These are phyloP conservation scores for Tachypleus tridentatus DNA, from an alignment of 1,140 invertebrate genomes.

Conservation along the genomic window DNA sequence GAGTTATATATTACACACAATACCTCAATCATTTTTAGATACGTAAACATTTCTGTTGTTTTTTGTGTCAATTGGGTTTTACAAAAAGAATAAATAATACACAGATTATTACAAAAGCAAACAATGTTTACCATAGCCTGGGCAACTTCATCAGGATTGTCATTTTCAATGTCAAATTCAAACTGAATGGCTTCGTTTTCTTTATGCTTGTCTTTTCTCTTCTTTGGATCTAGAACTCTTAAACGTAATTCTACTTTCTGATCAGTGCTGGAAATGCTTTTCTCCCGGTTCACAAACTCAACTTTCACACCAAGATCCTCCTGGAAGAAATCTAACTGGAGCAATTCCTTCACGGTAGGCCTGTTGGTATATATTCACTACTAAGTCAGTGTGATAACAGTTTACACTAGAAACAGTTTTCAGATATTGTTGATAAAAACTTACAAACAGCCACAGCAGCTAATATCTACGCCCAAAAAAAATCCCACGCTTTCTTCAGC, in stretches of 20 bases:
- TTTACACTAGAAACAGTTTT: background rate
- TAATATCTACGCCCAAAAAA: no score
- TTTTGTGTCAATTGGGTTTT: no score
- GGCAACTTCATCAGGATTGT: conserved; percentile 89
- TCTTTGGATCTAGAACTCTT: conserved; percentile 92
- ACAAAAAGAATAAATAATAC: no score
- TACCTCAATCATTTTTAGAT: no score
- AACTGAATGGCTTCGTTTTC: conserved; percentile 99
- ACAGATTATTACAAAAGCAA: background rate
- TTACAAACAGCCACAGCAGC: background rate
- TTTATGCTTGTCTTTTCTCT: conserved; percentile 86
- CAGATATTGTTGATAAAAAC: conserved; percentile 4
- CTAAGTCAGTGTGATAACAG: background rate
- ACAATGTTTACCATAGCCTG: conserved; percentile 66
- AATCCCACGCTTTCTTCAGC: no score
- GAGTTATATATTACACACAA: no score
- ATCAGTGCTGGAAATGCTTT: conserved; percentile 40
- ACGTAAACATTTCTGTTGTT: no score
- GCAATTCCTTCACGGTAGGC: conserved; percentile 83
- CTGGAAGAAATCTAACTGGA: conserved; percentile 95
- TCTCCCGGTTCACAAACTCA: conserved; percentile 70
- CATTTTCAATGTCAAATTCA: conserved; percentile 86
- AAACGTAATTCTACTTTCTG: conserved; percentile 73
- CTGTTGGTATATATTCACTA: conserved; percentile 35
- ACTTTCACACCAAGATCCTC: conserved; percentile 90